Evolutionary conservation across 2,113 vertebrate species (phyloP), one percentile per base, ranked within the genome.

Genomic region (Hemiprocne comata): DNA sequence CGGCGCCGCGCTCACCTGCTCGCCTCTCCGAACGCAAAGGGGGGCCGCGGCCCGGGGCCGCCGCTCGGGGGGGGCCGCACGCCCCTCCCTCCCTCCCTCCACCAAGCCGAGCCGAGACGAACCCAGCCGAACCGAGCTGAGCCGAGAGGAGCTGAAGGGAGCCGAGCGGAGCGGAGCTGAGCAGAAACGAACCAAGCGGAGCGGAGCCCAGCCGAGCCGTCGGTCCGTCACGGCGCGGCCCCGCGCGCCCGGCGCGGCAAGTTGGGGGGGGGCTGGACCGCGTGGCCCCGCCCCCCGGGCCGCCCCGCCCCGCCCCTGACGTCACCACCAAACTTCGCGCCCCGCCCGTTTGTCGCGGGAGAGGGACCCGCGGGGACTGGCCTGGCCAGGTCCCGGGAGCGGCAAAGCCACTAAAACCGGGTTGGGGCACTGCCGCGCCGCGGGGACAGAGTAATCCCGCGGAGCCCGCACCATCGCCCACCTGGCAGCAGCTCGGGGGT

Each of bases 321-420:
- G 90, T 94, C 94, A 94, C 82, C 50, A 14, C 25, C 77, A 53
- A 92, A 96, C 95, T 96, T 97, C 93, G 83, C 73, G 87, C 83
- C 87, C 79, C 83, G 64, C 91, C 84, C 84, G 73, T 55, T 15
- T 42, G 12, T 23, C 24, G 13, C 57, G 50, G 60, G 25, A 38
- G 19, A 33, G 42, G 19, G 10, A 2, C 55, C 50, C 31, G 50
- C 25, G 36, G 64, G 79, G 19, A 7, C 17, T 34, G 61, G 55
- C 19, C 48, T 48, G 48, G 18, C 15, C 81, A 31, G n/a, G n/a
- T n/a, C n/a, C n/a, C n/a, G 34, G 69, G 71, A 34, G 42, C 42
- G 11, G 29, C 17, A 36, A 24, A 58, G 29, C 24, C 44, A 20
- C 31, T 20, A 4, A 16, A 34, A 17, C 18, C 11, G 24, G 26